Percentiles rank a stretch among this genome's conserved stretches.
Evolutionary conservation across 2,113 vertebrate species (phyloP).

Genomic region (Colius striatus): DNA sequence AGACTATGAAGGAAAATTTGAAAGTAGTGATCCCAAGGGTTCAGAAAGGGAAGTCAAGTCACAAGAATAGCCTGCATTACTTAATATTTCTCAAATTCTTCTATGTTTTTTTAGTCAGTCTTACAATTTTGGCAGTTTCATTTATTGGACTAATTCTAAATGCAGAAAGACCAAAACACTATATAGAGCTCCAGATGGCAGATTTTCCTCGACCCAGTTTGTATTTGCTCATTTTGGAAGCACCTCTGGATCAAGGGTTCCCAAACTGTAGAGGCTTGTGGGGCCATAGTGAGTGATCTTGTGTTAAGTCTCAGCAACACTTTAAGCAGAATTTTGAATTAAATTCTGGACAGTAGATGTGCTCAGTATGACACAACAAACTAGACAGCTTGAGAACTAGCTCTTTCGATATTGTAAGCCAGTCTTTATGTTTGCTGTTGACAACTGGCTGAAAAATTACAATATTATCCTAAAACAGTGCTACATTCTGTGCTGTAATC

Average conservation of each 20-base stretch:
- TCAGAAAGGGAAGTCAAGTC: not conserved
- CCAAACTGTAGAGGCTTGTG: not conserved
- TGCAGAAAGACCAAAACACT: not conserved
- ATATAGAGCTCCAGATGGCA: not conserved
- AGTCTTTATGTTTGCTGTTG: not conserved
- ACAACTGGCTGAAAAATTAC: not conserved
- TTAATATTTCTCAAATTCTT: not conserved
- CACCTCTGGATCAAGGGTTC: not conserved
- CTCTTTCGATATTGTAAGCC: not conserved
- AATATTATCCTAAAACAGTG: not conserved
- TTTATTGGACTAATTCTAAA: not conserved
- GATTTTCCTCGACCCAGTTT: not conserved
- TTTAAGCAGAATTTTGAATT: not conserved
- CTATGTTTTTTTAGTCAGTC: not conserved
- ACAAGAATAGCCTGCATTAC: not conserved
- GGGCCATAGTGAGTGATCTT: rapidly evolving
- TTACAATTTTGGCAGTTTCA: not conserved
- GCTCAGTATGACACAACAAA: not conserved
- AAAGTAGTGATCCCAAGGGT: not conserved
- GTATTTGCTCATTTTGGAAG: not conserved
- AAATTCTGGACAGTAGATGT: not conserved
- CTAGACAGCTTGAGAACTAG: not conserved
- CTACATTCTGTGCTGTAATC: not conserved
- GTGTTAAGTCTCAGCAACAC: not conserved
- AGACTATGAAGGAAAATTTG: not conserved